These are phyloP conservation scores for Mugil cephalus DNA, from an alignment of 2,113 vertebrate genomes.

Conservation along the genomic window DNA sequence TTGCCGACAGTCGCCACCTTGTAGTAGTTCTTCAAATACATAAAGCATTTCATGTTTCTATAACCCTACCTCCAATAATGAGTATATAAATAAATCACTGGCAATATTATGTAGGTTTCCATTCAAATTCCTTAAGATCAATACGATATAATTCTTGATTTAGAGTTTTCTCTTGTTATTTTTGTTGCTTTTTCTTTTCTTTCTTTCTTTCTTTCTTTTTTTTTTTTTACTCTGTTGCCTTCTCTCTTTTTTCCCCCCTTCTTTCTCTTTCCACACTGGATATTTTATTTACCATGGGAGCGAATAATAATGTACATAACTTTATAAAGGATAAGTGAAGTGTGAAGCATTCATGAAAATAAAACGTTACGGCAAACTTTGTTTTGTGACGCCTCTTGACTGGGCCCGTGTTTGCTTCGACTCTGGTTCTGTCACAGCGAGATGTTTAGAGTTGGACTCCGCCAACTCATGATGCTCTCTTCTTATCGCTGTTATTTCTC, in stretches of 20 bases:
- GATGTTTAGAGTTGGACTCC: too few relatives aligned
- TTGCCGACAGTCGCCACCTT: slow-evolving; percentile 45
- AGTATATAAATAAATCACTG: slow-evolving; percentile 59
- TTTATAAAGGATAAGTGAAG: slow-evolving; percentile 77
- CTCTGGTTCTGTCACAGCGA: too few relatives aligned
- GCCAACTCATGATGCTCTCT: too few relatives aligned
- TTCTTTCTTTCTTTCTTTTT: too few relatives aligned
- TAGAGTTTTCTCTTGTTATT: slow-evolving; percentile 52
- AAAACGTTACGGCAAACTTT: slow-evolving; percentile 69
- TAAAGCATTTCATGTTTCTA: slow-evolving; percentile 60
- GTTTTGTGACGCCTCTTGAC: slow-evolving; percentile 4
- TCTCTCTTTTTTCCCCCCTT: slow-evolving; percentile 23
- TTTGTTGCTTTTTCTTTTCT: slow-evolving; percentile 62
- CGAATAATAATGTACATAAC: slow-evolving; percentile 82
- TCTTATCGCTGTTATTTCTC: too few relatives aligned
- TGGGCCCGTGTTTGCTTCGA: too few relatives aligned
- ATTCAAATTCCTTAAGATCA: slow-evolving; percentile 44
- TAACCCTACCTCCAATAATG: slow-evolving; percentile 69
- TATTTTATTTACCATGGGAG: slow-evolving; percentile 76
- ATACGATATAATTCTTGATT: slow-evolving; percentile 58
- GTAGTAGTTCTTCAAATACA: slow-evolving; percentile 43
- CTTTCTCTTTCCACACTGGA: slow-evolving; percentile 54
- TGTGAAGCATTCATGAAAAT: slow-evolving; percentile 80
- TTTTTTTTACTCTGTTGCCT: slow-evolving; percentile 57
- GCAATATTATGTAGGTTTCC: slow-evolving; percentile 48